These are phyloP conservation scores for Myiopsitta monachus DNA, from an alignment of 2,113 vertebrate species.

Conservation along the genomic window DNA sequence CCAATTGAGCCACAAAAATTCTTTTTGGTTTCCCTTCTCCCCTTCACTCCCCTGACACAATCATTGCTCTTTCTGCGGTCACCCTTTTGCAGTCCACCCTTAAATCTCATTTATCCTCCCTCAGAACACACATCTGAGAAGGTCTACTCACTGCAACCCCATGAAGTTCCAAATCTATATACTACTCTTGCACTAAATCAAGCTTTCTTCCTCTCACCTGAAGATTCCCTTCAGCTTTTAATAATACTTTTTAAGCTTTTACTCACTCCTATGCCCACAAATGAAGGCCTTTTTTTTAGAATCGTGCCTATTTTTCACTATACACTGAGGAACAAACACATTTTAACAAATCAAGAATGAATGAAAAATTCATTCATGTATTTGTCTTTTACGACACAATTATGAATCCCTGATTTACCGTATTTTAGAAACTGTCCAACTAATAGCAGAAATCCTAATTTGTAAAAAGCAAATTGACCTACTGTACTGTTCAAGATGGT, in stretches of 20 bases:
- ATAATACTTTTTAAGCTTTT: not conserved
- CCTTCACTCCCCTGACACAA: too few species aligned
- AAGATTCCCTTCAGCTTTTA: not conserved
- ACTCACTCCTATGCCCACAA: not conserved
- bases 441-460: constrained; percentile 28
- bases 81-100: not conserved
- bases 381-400: constrained; percentile 47
- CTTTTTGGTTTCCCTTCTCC: not conserved
- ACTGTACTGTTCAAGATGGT: not conserved
- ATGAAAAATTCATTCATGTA: constrained; percentile 62
- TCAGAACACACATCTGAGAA: not conserved
- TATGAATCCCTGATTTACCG: constrained; percentile 4
- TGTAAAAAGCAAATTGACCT: constrained; percentile 43
- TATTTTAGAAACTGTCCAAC: constrained; percentile 39
- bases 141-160: not conserved
- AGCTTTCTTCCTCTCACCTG: not conserved
- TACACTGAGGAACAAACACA: not conserved
- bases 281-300: not conserved
- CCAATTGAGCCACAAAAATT: not conserved
- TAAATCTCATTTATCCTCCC: not conserved
- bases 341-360: constrained; percentile 35
- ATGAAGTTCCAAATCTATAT: rapidly evolving
- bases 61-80: rapidly evolving
- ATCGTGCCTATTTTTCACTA: not conserved
- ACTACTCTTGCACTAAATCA: not conserved